Base-by-base conservation (phyloP, 2,113 vertebrate species). In the Misgurnus anguillicaudatus region DNA sequence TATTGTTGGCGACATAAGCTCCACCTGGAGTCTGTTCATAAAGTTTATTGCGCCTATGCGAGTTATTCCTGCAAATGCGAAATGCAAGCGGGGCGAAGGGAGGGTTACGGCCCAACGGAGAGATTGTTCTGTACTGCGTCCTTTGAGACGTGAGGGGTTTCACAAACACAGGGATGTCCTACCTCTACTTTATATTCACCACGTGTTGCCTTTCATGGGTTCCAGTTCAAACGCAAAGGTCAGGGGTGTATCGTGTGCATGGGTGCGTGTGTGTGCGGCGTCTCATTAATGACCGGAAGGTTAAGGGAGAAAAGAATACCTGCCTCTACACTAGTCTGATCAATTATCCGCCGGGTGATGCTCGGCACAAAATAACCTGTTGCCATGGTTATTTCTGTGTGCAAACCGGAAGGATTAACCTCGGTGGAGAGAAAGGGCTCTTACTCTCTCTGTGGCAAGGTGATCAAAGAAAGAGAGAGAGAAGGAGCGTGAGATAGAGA, bases 351-450 rank as follows among this genome's bases (percentile, higher is more conserved):
- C n/a, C 42, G 58, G 63, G 63, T 39, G 14, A 81, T 78, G 75
- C 53, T 75, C 75, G 17, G 63, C 78, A 55, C 78, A 75, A 75
- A 75, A 80, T 80, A 78, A 80, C 70, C 78, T 75, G 78, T 80
- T 83, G 68, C 81, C 81, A 83, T 85, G 78, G 78, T 80, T 78
- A 83, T 80, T 80, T 78, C 70, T 80, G 75, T 83, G 78, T 75
- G 75, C 75, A 77, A 81, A 81, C 47, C 61, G 47, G 48, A 81
- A 82, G 76, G 76, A 79, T 78, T 84, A 78, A 83, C 77, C 77
- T 71, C 78, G 51, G 64, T 4, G 9, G 82, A 83, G 70, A 83
- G 74, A 80, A 65, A 84, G 71, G 74, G 45, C 74, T 80, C 82
- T 78, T 73, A 62, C 63, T 67, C 19, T n/a, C 53, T 84, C 74